A percentile compares a stretch with the other conserved stretches of the same genome.
Evolutionary conservation across 2,113 vertebrate species (phyloP).

Genomic region (Zosterops lateralis): DNA sequence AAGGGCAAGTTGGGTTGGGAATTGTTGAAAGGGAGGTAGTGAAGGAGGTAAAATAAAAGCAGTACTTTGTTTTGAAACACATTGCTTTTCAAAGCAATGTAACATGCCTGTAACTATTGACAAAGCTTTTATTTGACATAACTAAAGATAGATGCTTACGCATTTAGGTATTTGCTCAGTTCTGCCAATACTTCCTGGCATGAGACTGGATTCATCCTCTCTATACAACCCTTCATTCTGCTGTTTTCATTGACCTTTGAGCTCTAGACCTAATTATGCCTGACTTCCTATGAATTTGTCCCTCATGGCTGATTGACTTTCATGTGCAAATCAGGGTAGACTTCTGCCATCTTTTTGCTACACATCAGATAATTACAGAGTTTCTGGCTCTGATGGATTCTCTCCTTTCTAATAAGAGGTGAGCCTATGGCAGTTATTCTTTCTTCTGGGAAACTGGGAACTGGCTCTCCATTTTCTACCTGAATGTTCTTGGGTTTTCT

Average conservation of each 20-base stretch:
- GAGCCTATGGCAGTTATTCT: not conserved
- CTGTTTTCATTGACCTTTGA: conserved; percentile 6
- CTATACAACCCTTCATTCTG: not conserved
- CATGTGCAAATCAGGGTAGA: not conserved
- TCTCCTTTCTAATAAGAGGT: not conserved
- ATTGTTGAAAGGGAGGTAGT: not conserved
- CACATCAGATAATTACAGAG: not conserved
- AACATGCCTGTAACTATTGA: conserved; percentile 50
- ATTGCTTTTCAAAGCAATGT: not conserved
- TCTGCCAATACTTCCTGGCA: not conserved
- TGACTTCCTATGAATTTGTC: not conserved
- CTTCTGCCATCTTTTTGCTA: not conserved
- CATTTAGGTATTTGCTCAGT: conserved; percentile 45
- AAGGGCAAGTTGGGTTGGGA: not conserved
- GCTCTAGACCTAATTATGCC: not conserved
- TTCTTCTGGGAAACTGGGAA: not conserved
- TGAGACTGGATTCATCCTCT: not conserved
- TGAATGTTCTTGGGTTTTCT: not conserved
- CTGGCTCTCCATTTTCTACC: not conserved
- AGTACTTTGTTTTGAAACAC: conserved; percentile 10
- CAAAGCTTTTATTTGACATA: conserved; percentile 36
- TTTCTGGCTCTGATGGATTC: not conserved
- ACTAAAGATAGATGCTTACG: conserved; percentile 17
- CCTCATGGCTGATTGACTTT: not conserved
- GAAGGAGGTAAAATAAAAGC: conserved; percentile 8